Percentiles rank a stretch among this genome's conserved stretches.
Conservation (phyloP, 2,113 vertebrate genomes). For the Podarcis cretensis region DNA sequence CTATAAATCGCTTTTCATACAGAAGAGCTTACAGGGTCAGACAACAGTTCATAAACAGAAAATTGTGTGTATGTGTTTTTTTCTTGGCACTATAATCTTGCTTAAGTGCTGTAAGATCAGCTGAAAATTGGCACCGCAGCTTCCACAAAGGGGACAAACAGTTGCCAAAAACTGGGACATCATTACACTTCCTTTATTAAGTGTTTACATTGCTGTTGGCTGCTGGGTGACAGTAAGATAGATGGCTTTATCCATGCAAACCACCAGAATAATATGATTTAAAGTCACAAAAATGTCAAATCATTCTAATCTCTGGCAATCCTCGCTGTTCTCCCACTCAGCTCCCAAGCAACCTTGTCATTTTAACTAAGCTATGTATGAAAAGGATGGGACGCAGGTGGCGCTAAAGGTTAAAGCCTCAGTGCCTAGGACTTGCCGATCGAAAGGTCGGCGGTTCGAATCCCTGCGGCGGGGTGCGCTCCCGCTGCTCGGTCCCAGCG, state of each 20-base stretch:
- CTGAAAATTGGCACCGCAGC: conserved; percentile 26
- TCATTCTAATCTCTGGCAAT: neutral
- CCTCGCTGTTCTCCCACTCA: neutral
- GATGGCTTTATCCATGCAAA: conserved; percentile 45
- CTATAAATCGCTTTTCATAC: neutral
- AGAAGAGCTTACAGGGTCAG: neutral
- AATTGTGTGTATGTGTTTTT: neutral
- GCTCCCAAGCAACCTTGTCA: neutral
- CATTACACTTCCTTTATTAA: conserved; percentile 19
- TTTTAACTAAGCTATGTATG: neutral
- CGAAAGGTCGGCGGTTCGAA: too few species aligned
- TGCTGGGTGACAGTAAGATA: conserved; percentile 23
- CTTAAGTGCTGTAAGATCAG: neutral
- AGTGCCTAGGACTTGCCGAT: too few species aligned
- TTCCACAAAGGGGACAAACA: neutral
- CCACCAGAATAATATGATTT: conserved; percentile 16
- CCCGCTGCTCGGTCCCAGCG: too few species aligned
- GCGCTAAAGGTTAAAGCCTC: too few species aligned
- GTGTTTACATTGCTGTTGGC: conserved; percentile 13
- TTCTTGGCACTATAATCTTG: conserved; percentile 7
- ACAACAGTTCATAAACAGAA: conserved; percentile 12
- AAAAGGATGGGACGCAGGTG: too few species aligned
- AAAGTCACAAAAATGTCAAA: conserved; percentile 27
- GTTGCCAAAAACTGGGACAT: conserved; percentile 37
- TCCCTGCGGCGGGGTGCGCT: too few species aligned